These are phyloP conservation scores for Botia almorhae DNA, from an alignment of 2,797 vertebrate species.

Conservation along the genomic window DNA sequence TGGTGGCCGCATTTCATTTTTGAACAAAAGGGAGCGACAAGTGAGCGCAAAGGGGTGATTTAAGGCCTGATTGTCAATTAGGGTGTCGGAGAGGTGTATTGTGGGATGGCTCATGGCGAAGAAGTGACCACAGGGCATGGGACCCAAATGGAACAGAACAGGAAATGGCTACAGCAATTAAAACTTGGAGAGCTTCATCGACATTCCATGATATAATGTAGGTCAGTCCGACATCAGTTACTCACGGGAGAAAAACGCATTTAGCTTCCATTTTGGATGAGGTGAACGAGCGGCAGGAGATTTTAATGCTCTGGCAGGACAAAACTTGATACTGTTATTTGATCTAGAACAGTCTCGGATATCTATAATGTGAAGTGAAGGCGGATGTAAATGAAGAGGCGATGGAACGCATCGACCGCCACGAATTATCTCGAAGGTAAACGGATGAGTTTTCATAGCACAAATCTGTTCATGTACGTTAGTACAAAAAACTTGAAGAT, in stretches of 20 bases:
- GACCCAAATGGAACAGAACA: no score
- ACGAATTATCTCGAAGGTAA: background rate
- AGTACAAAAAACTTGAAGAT: background rate
- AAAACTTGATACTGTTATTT: constrained; percentile 11
- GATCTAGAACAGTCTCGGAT: background rate
- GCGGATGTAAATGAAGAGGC: background rate
- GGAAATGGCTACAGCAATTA: background rate
- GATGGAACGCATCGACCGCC: background rate
- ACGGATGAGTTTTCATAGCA: background rate
- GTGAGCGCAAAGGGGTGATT: background rate
- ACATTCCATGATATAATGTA: constrained; percentile 69
- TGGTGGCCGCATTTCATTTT: constrained; percentile 25
- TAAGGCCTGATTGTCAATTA: constrained; percentile 32
- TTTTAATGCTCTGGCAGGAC: background rate
- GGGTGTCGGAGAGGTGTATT: background rate
- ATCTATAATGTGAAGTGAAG: constrained; percentile 10
- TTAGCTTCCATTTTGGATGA: background rate
- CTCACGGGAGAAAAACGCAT: constrained; percentile 52
- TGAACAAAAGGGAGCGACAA: background rate
- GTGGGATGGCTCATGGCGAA: background rate
- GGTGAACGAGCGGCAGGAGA: background rate
- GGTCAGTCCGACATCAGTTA: constrained; percentile 59
- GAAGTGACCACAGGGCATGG: background rate
- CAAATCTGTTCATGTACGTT: constrained; percentile 1
- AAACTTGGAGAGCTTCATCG: background rate